Evolutionary conservation across 1,140 invertebrate genomes (phyloP).

Genomic region (Bombus sibiricus): DNA sequence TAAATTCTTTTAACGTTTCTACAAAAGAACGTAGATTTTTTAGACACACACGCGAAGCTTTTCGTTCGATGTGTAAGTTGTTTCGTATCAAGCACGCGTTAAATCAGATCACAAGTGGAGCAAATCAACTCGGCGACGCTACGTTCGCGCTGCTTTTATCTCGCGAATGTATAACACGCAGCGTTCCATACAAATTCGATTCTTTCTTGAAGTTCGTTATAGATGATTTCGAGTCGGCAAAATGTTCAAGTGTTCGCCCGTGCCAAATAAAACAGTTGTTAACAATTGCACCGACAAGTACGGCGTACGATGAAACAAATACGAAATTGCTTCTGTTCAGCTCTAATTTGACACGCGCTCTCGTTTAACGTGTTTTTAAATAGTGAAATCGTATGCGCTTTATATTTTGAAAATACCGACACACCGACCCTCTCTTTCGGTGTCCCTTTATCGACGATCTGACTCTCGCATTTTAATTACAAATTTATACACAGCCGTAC

Average conservation of each 20-base stretch:
- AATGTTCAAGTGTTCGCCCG: neutral
- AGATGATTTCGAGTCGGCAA: neutral
- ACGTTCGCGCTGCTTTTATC: neutral
- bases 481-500: neutral
- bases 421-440: too few relatives aligned
- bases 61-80: neutral
- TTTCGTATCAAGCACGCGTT: neutral
- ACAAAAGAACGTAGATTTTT: neutral
- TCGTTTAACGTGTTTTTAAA: neutral
- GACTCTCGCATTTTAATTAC: neutral
- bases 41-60: neutral
- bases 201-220: neutral
- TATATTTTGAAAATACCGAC: neutral
- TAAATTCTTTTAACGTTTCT: neutral
- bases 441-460: neutral
- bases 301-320: neutral
- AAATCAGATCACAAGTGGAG: neutral
- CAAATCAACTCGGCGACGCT: neutral
- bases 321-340: neutral
- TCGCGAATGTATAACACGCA: neutral
- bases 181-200: neutral
- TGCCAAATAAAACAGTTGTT: neutral
- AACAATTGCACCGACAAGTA: neutral
- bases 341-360: neutral
- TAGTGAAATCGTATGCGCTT: neutral